A percentile compares a stretch with the other conserved stretches of the same genome.
phyloP scores from a whole-genome alignment of 2,888 invertebrate species.

The Nesidiocoris tenuis region DNA sequence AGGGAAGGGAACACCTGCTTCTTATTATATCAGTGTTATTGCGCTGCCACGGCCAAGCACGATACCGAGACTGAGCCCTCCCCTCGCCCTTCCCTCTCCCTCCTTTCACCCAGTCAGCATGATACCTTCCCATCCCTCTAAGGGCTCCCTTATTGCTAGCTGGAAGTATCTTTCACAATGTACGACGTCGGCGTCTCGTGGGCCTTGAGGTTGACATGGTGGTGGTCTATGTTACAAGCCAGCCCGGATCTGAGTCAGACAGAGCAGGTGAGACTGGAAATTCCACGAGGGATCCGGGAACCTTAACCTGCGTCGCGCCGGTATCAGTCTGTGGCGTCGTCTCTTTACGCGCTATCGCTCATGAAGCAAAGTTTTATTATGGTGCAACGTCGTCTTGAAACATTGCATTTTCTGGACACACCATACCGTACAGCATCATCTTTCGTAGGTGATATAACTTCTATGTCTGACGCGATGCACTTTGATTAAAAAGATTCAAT shows the following conservation, averaged over 20 bases:
- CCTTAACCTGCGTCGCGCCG: too few relatives aligned
- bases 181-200: not conserved
- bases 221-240: not conserved
- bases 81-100: not conserved
- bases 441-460: too few relatives aligned
- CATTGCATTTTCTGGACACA: too few relatives aligned
- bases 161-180: not conserved
- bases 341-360: too few relatives aligned
- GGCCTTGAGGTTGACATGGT: not conserved
- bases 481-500: too few relatives aligned
- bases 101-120: not conserved
- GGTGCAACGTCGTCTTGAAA: too few relatives aligned
- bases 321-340: too few relatives aligned
- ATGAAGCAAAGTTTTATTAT: too few relatives aligned
- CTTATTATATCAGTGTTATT: constrained; percentile 27
- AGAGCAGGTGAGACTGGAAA: not conserved
- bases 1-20: constrained; percentile 16
- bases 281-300: not conserved
- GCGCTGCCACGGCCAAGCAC: not conserved
- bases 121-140: not conserved
- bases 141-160: not conserved
- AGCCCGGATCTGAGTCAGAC: not conserved
- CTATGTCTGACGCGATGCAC: too few relatives aligned
- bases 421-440: too few relatives aligned
- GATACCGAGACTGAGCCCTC: too few relatives aligned